These are phyloP conservation scores for Cardiocondyla obscurior DNA, from an alignment of 1,140 invertebrate genomes.

Conservation along the genomic window DNA sequence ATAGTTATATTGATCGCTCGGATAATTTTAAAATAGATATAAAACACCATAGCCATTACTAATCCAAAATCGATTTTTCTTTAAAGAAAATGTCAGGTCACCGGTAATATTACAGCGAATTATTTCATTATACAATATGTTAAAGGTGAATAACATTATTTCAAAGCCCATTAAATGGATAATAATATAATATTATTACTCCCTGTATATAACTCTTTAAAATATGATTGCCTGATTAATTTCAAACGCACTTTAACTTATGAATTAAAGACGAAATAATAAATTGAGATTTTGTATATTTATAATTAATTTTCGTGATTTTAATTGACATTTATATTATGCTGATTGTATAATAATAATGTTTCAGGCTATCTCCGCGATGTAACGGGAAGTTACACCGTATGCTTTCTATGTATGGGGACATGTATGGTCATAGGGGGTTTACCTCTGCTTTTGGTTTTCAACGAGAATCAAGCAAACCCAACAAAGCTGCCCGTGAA, in stretches of 20 bases:
- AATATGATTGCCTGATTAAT: not conserved
- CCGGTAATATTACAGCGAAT: not conserved
- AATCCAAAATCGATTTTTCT: not conserved
- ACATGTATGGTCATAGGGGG: slow-evolving; percentile 89
- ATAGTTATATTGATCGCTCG: not conserved
- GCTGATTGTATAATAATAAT: not conserved
- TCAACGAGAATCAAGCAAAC: slow-evolving; percentile 71
- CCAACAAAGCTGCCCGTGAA: slow-evolving; percentile 78
- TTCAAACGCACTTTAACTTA: not conserved
- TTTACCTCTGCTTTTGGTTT: slow-evolving; percentile 86
- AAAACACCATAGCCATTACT: not conserved
- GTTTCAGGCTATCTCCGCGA: slow-evolving; percentile 86
- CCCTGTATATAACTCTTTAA: too few relatives aligned
- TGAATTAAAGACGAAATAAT: not conserved
- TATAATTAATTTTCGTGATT: not conserved
- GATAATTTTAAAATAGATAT: slow-evolving; percentile 1
- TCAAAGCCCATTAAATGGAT: not conserved
- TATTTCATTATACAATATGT: not conserved
- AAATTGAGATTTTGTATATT: not conserved
- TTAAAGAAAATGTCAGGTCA: slow-evolving; percentile 9
- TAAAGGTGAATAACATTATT: not conserved
- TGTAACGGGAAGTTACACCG: slow-evolving; percentile 88
- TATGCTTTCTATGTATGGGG: slow-evolving; percentile 90
- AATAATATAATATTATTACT: not conserved
- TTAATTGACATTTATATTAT: not conserved